Evolutionary conservation across 2,113 vertebrate genomes (phyloP), one percentile per base, ranked within the genome.

Genomic region (Stercorarius parasiticus): DNA sequence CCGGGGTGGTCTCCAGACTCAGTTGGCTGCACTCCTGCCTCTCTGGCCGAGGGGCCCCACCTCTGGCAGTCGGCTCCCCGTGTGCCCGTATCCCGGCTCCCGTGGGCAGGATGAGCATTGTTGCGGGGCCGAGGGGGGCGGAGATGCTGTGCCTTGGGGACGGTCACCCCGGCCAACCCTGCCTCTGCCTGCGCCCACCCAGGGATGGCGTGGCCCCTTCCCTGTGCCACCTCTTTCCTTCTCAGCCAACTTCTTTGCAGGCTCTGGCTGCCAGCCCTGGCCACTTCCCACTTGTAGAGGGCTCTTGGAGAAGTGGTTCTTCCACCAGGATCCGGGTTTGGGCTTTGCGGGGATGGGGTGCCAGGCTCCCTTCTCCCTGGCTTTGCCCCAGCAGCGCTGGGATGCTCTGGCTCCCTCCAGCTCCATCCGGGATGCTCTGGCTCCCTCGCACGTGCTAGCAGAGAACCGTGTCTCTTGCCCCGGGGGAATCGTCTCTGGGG

Each of bases 21-120:
- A 5, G 27, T 0, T 1, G 3, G 55, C 45, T 89, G 67, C 0
- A 0, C 6, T 78, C 19, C 56, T n/a, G 49, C 36, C 0, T 6
- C 21, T 53, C 40, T 40, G 65, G 22, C 38, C 0, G 0, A 13
- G 70, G 23, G 53, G 11, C 55, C 15, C 43, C 82, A 34, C 6
- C 53, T 81, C 58, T 7, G 16, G 30, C 49, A 55, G 43, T 4
- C 0, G 0, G 19, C 20, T 70, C 7, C 47, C 32, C 0, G 0
- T 20, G 66, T 53, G 82, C 65, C 65, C 1, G 0, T 14, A 55
- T 66, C 55, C 72, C 8, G 7, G 69, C 42, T 88, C 26, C 76
- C 3, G 11, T 8, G 61, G 66, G 67, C n/a, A 61, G 77, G 30
- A 15, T 47, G 74, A 56, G 18, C 50, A 26, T 22, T 1, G 1